Evolutionary conservation across 2,113 vertebrate species (phyloP), one percentile per base, ranked within the genome.

Genomic region (Stegastes partitus): DNA sequence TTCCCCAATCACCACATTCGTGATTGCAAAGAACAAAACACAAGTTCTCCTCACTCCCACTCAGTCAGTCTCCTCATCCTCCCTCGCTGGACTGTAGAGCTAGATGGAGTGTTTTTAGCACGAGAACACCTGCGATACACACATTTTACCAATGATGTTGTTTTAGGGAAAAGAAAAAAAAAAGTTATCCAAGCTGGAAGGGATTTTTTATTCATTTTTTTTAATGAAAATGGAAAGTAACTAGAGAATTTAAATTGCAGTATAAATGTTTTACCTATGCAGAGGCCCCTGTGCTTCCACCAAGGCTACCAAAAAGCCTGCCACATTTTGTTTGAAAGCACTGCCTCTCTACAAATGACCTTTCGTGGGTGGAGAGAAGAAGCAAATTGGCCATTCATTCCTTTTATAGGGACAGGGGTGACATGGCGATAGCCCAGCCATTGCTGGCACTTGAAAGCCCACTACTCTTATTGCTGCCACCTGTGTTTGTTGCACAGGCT

Each of bases 261-360:
- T 74, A 70, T 83, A 84, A 83, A 84, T 77, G 84, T 87, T 80
- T 77, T 82, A 84, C 58, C 28, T 44, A 66, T 77, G 45, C 50
- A 61, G 67, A 50, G 37, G 45, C 66, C 23, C 47, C 49, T 68
- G 57, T 55, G 28, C 55, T 37, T 75, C 55, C 26, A 66, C 11
- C 23, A 49, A 68, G 37, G 59, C 72, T 16, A 63, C 51, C 57
- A 37, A 86, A 82, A 72, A 91, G 37, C 44, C 71, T 79, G 86
- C 23, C 83, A 79, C 51, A 50, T 86, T 91, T 84, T 50, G 90
- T 91, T 84, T 88, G 68, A 77, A 82, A 91, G 71, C 53, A 19
- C 62, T 75, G 74, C 67, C 74, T 88, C 72, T 83, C 86, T 68
- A 74, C 80, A 88, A 88, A 90, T 76, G 70, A 90, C 84, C 85